phyloP scores from a whole-genome alignment of 1,140 invertebrate species.

The Theocolax elegans region DNA sequence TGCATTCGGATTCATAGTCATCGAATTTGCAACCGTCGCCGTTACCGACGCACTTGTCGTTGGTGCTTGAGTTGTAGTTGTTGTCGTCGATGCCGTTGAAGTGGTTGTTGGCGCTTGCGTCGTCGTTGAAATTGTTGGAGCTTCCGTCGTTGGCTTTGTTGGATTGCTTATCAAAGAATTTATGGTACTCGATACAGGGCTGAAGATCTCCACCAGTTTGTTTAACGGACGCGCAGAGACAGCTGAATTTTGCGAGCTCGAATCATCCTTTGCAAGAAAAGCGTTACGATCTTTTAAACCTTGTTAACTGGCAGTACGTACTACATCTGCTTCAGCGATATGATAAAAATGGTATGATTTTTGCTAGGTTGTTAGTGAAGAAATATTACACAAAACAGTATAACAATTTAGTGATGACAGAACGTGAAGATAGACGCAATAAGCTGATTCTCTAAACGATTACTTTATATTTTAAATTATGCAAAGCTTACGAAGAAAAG shows the following conservation, averaged over 20 bases:
- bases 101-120: constrained; percentile 42
- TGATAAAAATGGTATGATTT: no score
- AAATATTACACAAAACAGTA: no score
- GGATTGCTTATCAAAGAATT: constrained; percentile 39
- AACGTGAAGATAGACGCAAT: no score
- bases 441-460: no score
- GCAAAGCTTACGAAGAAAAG: no score
- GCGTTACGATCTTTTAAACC: no score
- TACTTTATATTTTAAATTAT: no score
- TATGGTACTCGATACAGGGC: constrained; percentile 46
- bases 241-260: constrained; percentile 44
- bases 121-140: constrained; percentile 33
- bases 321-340: no score
- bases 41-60: constrained; percentile 17
- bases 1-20: constrained; percentile 50
- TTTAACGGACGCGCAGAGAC: constrained; percentile 49
- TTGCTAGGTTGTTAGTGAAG: no score
- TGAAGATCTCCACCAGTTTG: constrained; percentile 58
- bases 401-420: no score
- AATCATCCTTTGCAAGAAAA: constrained; percentile 54
- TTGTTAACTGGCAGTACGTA: no score
- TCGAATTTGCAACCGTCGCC: constrained; percentile 34
- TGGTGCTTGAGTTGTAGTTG: neutral
- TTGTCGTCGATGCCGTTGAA: constrained; percentile 14
- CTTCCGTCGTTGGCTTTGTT: constrained; percentile 34